phyloP scores from a whole-genome alignment of 2,113 vertebrate species.

The Ptilonorhynchus violaceus region DNA sequence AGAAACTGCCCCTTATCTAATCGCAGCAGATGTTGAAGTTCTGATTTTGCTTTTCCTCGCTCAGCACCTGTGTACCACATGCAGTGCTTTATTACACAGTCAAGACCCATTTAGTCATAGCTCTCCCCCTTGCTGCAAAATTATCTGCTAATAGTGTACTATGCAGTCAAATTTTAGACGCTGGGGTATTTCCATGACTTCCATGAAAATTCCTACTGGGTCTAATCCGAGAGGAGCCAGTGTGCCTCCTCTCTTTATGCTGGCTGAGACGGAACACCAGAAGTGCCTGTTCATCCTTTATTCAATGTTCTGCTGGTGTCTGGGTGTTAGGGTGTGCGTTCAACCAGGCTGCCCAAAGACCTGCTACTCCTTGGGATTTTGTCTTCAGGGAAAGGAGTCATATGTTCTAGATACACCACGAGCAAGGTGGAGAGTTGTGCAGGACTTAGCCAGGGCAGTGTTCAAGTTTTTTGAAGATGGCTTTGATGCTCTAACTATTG shows the following conservation, averaged over 20 bases:
- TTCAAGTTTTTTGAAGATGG: not conserved
- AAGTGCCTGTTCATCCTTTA: not conserved
- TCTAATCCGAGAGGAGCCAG: not conserved
- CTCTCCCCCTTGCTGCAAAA: not conserved
- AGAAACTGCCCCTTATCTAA: not conserved
- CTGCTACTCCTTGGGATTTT: not conserved
- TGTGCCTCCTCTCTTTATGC: not conserved
- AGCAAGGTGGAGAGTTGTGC: not conserved
- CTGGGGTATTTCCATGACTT: not conserved
- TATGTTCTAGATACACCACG: not conserved
- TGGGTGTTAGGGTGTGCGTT: fast-evolving
- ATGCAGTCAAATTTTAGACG: not conserved
- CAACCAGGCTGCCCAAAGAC: not conserved
- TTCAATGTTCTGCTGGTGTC: not conserved
- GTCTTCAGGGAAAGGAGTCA: not conserved
- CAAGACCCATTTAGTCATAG: not conserved
- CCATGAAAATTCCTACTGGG: not conserved
- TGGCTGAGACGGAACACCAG: not conserved
- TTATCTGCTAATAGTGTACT: not conserved
- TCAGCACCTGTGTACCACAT: not conserved
- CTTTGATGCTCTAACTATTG: not conserved
- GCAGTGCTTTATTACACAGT: not conserved
- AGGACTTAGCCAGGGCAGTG: not conserved
- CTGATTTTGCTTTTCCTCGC: not conserved
- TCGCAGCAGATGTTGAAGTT: not conserved